phyloP scores from a whole-genome alignment of 2,113 vertebrate species.

The Muntiacus muntjak region DNA sequence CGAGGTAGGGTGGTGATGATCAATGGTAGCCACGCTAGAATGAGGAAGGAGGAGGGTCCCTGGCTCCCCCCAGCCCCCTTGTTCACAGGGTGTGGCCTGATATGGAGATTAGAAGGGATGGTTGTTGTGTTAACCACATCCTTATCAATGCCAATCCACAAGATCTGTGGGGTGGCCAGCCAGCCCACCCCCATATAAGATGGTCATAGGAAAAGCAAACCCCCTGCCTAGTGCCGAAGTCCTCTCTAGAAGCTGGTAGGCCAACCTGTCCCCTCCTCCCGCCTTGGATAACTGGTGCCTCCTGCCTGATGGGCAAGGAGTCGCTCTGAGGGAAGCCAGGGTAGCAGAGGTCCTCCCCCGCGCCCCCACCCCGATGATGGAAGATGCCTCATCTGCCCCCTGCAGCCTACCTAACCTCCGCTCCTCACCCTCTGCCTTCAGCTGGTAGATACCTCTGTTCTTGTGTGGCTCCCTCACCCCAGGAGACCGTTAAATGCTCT shows the following conservation, averaged over 20 bases:
- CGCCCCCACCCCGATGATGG: accelerated
- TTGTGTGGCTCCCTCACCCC: neutral
- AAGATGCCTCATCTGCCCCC: neutral
- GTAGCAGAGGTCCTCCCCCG: neutral
- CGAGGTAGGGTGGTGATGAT: accelerated
- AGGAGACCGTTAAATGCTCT: neutral
- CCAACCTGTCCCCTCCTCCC: neutral
- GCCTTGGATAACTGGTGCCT: neutral
- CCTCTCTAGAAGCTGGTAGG: neutral
- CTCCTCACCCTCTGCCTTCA: neutral
- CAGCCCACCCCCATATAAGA: neutral
- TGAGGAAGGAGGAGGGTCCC: neutral
- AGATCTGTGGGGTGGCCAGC: neutral
- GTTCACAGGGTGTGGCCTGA: neutral
- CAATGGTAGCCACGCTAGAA: neutral
- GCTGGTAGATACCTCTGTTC: neutral
- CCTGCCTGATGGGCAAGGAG: neutral
- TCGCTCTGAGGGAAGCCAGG: neutral
- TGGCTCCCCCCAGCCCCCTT: neutral
- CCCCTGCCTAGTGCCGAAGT: neutral
- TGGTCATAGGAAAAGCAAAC: neutral
- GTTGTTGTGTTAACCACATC: slow-evolving; percentile 39
- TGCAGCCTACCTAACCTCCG: neutral
- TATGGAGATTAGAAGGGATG: neutral
- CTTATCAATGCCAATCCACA: neutral